phyloP scores from a whole-genome alignment of 2,888 invertebrate species.

The Muschampia plurimacula region DNA sequence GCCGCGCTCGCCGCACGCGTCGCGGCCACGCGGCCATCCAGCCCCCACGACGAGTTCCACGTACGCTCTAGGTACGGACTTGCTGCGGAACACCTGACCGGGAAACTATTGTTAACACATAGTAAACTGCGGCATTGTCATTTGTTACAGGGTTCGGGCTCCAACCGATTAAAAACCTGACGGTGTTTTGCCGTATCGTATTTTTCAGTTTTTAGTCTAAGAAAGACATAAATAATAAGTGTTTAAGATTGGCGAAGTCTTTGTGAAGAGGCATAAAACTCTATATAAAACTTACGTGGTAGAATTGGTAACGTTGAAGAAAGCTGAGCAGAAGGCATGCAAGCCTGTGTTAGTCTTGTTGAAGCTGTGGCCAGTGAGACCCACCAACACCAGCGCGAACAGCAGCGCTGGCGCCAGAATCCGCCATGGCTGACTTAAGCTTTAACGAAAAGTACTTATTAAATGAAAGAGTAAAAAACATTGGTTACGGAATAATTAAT shows the following conservation, averaged over 20 bases:
- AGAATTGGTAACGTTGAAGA: constrained; percentile 67
- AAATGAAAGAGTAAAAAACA: too few species aligned
- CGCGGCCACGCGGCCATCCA: too few species aligned
- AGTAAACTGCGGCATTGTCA: background rate
- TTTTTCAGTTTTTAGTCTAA: too few species aligned
- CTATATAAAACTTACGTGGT: constrained; percentile 62
- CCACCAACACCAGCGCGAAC: constrained; percentile 72
- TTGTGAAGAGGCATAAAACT: background rate
- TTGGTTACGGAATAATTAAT: too few species aligned
- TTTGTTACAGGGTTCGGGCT: too few species aligned
- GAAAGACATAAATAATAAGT: too few species aligned
- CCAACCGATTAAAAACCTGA: too few species aligned
- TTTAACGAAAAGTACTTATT: constrained; percentile 43
- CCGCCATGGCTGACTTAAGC: constrained; percentile 73
- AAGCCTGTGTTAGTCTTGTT: constrained; percentile 70
- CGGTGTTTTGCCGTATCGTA: too few species aligned
- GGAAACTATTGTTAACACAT: background rate
- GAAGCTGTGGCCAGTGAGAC: constrained; percentile 73
- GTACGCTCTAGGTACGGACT: too few species aligned
- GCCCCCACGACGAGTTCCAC: too few species aligned
- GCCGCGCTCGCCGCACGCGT: too few species aligned
- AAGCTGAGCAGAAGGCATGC: constrained; percentile 70
- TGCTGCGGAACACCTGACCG: constrained; percentile 70
- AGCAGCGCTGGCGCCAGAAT: constrained; percentile 73
- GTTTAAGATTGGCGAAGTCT: background rate